phyloP scores from a whole-genome alignment of 1,140 invertebrate genomes.

The Danaus plexippus region DNA sequence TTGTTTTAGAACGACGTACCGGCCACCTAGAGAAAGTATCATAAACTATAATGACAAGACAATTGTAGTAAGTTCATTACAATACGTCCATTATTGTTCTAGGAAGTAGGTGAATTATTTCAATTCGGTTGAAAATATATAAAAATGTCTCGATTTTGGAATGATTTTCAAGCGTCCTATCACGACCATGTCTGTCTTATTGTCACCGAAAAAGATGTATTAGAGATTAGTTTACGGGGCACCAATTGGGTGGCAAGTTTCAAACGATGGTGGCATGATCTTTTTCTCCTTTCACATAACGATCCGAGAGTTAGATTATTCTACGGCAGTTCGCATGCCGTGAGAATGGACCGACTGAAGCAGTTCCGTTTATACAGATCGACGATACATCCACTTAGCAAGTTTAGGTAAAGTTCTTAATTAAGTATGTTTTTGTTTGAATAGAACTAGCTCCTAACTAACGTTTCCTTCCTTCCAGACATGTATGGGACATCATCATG shows the following conservation, averaged over 20 bases:
- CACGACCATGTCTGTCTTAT: slow-evolving; percentile 28
- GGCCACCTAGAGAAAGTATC: too few relatives aligned
- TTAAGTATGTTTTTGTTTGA: too few relatives aligned
- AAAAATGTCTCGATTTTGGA: slow-evolving; percentile 7
- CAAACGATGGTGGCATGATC: slow-evolving; percentile 28
- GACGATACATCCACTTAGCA: too few relatives aligned
- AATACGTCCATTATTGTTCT: too few relatives aligned
- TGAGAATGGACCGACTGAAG: too few relatives aligned
- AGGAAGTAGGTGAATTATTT: slow-evolving; percentile 1
- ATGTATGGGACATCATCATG: slow-evolving; percentile 27
- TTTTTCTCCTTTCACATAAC: slow-evolving; percentile 28
- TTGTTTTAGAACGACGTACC: too few relatives aligned
- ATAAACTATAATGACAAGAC: too few relatives aligned
- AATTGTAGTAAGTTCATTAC: too few relatives aligned
- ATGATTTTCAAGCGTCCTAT: slow-evolving; percentile 25
- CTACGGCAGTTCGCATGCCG: slow-evolving; percentile 25
- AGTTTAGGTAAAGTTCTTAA: too few relatives aligned
- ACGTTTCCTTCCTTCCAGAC: slow-evolving; percentile 23
- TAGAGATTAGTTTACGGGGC: slow-evolving; percentile 26
- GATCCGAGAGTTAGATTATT: slow-evolving; percentile 21
- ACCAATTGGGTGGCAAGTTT: slow-evolving; percentile 11
- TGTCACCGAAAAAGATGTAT: slow-evolving; percentile 31
- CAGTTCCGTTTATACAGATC: too few relatives aligned
- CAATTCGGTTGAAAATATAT: slow-evolving; percentile 7
- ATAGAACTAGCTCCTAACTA: too few relatives aligned